phyloP scores from a whole-genome alignment of 1,140 invertebrate genomes.

The Pseudomyrmex concolor region DNA sequence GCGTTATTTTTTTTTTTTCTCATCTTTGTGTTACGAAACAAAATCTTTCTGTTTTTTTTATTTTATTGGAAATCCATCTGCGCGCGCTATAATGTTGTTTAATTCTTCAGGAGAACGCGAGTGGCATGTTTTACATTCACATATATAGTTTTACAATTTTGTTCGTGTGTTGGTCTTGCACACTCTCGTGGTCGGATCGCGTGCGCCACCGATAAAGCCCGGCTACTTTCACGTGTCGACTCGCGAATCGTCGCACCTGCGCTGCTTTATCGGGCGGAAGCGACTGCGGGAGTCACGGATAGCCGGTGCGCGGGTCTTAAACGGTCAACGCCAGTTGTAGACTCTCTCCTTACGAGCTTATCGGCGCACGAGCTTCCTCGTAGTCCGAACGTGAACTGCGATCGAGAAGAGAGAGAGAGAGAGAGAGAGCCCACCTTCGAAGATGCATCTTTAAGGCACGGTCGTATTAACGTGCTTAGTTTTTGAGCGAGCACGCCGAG shows the following conservation, averaged over 20 bases:
- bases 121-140: background rate
- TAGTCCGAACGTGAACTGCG: slow-evolving; percentile 22
- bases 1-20: background rate
- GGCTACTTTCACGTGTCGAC: slow-evolving; percentile 37
- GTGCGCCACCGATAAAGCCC: slow-evolving; percentile 41
- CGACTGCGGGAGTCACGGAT: slow-evolving; percentile 43
- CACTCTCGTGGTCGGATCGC: background rate
- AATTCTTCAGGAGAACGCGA: background rate
- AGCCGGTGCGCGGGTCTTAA: slow-evolving; percentile 44
- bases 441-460: slow-evolving; percentile 26
- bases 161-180: background rate
- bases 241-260: slow-evolving; percentile 60
- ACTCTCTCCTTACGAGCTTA: slow-evolving; percentile 60
- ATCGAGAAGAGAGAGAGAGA: background rate
- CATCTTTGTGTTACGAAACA: background rate
- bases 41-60: background rate
- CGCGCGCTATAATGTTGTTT: background rate
- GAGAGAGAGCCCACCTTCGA: slow-evolving; percentile 10
- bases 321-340: slow-evolving; percentile 56
- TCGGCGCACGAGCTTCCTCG: slow-evolving; percentile 41
- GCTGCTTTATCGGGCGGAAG: slow-evolving; percentile 52
- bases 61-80: background rate
- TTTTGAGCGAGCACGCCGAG: too few species aligned
- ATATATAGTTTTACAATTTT: background rate
- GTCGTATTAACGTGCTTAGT: background rate